Evolutionary conservation across 2,888 invertebrate species (phyloP), one percentile per base, ranked within the genome.

Genomic region (Epirrhoe tristata): DNA sequence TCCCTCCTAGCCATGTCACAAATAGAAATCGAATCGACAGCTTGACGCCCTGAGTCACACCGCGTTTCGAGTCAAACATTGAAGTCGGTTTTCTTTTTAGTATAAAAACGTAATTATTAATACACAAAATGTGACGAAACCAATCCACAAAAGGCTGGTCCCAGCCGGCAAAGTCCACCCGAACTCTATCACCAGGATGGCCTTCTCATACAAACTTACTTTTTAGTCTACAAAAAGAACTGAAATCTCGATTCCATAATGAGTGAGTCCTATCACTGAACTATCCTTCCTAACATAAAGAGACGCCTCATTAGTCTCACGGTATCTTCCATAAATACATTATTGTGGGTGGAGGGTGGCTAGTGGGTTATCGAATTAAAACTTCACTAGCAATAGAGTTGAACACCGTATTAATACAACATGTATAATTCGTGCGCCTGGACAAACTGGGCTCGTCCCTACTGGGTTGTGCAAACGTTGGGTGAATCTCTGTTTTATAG

Each of bases 301-400:
- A 89, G 89, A 87, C 84, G 83, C 89, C 93, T 93, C 93, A 93
- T 93, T 93, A 93, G 90, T 84, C 81, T 80, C 89, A 89, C 84
- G 91, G 92, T 91, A 93, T 93, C 90, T 89, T 81, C 89, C 92
- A 91, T 93, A 92, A 93, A 93, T 93, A 93, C 92, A 88, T 93
- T 93, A 92, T 92, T 85, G 87, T 81, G 76, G 84, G 84, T 80
- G 73, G 75, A 67, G 71, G 69, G 70, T 69, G 58, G 74, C 64
- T 58, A 68, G 71, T 67, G 73, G 74, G 74, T 74, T 74, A 74
- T 74, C 74, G 74, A 74, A 74, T 74, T 74, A 74, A 74, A 74
- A 74, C 74, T 74, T 74, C 89, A 93, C 93, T 88, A 92, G 92
- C 91, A 93, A 92, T 92, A 88, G 90, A 91, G 91, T 90, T 90